Conservation (phyloP, 2,888 invertebrate species). For the Neuroscelio doddi region DNA sequence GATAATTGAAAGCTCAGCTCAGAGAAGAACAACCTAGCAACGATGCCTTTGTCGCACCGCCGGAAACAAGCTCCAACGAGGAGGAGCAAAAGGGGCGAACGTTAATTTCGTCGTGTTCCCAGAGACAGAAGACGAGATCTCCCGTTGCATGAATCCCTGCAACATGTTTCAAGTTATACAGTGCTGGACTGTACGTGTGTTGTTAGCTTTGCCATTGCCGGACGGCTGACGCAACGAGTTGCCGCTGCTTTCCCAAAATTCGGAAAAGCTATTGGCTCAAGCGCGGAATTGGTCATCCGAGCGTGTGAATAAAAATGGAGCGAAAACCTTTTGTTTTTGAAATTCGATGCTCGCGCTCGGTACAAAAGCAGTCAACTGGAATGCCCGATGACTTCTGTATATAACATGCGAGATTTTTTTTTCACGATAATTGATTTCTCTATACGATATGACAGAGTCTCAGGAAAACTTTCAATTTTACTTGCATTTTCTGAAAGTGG, state of each 20-base stretch:
- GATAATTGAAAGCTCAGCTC: constrained; percentile 63
- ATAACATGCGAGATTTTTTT: no score
- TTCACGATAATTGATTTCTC: no score
- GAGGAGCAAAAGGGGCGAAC: constrained; percentile 28
- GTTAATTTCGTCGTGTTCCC: constrained; percentile 41
- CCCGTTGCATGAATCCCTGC: constrained; percentile 30
- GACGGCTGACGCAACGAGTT: no score
- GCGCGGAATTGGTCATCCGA: constrained; percentile 27
- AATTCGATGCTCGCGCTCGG: constrained; percentile 19
- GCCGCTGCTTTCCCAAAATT: no score
- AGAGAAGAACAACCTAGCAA: constrained; percentile 52
- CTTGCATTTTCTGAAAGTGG: no score
- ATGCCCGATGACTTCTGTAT: no score
- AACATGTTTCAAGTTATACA: constrained; percentile 24
- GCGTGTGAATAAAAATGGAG: constrained; percentile 35
- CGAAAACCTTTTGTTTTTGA: constrained; percentile 27
- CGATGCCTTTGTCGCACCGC: constrained; percentile 54
- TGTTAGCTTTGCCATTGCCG: no score
- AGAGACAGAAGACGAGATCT: constrained; percentile 25
- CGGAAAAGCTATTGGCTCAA: constrained; percentile 32
- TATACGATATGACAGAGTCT: no score
- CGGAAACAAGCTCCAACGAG: constrained; percentile 47
- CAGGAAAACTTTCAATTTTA: no score
- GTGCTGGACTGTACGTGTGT: background rate
- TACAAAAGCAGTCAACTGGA: constrained; percentile 29